Evolutionary conservation across 2,888 invertebrate species (phyloP), one percentile per base, ranked within the genome.

Genomic region (Drosophila formosana): DNA sequence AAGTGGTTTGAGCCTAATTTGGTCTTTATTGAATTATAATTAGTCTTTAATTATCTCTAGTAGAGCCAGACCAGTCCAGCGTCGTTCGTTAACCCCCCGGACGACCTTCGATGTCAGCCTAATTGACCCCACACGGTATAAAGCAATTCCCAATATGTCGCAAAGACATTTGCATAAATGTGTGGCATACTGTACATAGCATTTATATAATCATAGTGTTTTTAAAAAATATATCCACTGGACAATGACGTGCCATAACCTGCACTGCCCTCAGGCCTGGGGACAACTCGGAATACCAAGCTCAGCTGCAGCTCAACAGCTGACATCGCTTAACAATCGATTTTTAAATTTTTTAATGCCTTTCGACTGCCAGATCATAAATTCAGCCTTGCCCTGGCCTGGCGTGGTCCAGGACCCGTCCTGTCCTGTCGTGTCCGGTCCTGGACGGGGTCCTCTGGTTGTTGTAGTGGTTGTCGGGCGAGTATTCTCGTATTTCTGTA

Each of bases 251-350:
- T 52, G 39, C 11, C n/a, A 7, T 37, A 25, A 9, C 6, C 25
- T 11, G 11, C 25, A 8, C 30, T 11, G 26, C 26, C 32, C 32
- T 32, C 9, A 23, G 30, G 3, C 46, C 55, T 28, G 30, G 26
- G 51, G 1, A 56, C 13, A 32, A 23, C 41, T 45, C 43, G 47
- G 28, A 34, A 46, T 51, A 46, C 26, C 51, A 43, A 55, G 30
- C 55, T 32, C 55, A 46, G 32, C 55, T 47, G 7, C 23, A 43
- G 43, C 41, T 46, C 72, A 82, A 60, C 81, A 70, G 61, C 70
- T 85, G 82, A 72, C 86, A 85, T 78, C 74, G 68, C 81, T 76
- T 76, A 72, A 80, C 87, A 76, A 88, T 86, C 89, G 87, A 82
- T 88, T 86, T 88, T 71, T 57, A 68, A 52, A 72, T 51, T 77